Evolutionary conservation across 92 coral and sea anemone genomes (phyloP), one percentile per base, ranked within the genome.

Genomic region (Porites lobata): DNA sequence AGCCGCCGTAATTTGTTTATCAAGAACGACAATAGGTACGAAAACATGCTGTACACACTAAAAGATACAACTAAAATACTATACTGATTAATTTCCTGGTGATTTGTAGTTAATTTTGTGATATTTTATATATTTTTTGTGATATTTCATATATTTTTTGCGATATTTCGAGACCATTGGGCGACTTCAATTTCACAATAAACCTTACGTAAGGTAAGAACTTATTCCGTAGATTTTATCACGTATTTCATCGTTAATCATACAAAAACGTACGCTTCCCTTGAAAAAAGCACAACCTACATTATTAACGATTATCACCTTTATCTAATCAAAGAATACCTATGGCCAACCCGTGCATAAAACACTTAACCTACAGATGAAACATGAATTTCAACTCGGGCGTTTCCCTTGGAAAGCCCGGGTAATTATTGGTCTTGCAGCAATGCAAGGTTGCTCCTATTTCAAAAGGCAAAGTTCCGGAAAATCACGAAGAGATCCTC

Each of bases 241-340:
- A 72, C 77, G 57, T 24, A 57, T 58, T 76, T 76, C 68, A 22
- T 51, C 51, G 80, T 57, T 76, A 57, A 56, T 57, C 68, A 54
- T 21, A 19, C 80, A 6, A 19, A 57, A 76, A 76, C 80, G 24
- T 76, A 58, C 80, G 58, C 17, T 56, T 76, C 24, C 7, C 67
- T 4, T 67, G 10, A 21, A 13, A 29, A 29, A 29, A 29, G 32
- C 32, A 0, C 32, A 29, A 29, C 32, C 32, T 29, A 29, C 32
- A 29, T 29, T 29, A 29, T 29, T 29, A 29, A 29, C 4, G 32
- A 29, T 29, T 29, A 29, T 29, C 32, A 29, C 32, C 32, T 29
- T 29, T 29, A 29, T 29, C 32, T 29, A 29, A 29, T 29, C 32
- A 29, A 29, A 29, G 32, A 29, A 29, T 29, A 29, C 32, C 32